Evolutionary conservation across 2,888 invertebrate genomes (phyloP).

Genomic region (Tromatobia lineatoria): DNA sequence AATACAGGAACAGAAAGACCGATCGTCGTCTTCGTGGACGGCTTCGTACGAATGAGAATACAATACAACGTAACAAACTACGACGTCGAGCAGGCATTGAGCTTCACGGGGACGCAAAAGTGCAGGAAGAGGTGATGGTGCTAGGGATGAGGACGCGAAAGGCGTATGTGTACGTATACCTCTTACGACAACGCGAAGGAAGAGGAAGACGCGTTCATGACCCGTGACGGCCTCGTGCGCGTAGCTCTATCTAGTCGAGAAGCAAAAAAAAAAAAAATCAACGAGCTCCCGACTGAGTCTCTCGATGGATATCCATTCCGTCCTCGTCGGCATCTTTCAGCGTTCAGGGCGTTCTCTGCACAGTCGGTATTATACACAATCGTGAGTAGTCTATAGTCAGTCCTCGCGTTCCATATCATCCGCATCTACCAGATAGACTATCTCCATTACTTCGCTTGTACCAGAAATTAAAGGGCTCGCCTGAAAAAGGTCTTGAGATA

Average conservation of each 20-base stretch:
- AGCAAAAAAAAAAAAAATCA: slow-evolving; percentile 38
- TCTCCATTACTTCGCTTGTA: slow-evolving; percentile 79
- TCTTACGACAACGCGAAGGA: slow-evolving; percentile 52
- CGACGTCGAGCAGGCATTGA: slow-evolving; percentile 1
- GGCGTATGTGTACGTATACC: neutral
- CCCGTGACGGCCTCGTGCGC: slow-evolving; percentile 75
- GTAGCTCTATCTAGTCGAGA: slow-evolving; percentile 52
- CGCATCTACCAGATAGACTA: slow-evolving; percentile 75
- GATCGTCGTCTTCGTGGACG: slow-evolving; percentile 45
- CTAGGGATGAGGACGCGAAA: slow-evolving; percentile 32
- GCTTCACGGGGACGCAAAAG: slow-evolving; percentile 60
- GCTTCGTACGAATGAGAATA: slow-evolving; percentile 25
- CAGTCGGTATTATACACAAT: slow-evolving; percentile 19
- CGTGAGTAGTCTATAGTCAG: slow-evolving; percentile 60
- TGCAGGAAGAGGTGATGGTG: slow-evolving; percentile 45
- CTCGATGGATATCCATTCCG: slow-evolving; percentile 56
- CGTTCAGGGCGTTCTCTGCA: slow-evolving; percentile 28
- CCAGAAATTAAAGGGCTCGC: too few relatives aligned
- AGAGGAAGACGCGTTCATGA: slow-evolving; percentile 70
- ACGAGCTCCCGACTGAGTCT: slow-evolving; percentile 29
- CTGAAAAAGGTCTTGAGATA: too few relatives aligned
- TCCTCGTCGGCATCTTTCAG: slow-evolving; percentile 40
- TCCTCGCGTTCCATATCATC: slow-evolving; percentile 65
- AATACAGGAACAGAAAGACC: slow-evolving; percentile 56
- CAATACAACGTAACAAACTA: slow-evolving; percentile 29